Evolutionary conservation across 2,797 vertebrate species (phyloP).

Genomic region (Tapera naevia): DNA sequence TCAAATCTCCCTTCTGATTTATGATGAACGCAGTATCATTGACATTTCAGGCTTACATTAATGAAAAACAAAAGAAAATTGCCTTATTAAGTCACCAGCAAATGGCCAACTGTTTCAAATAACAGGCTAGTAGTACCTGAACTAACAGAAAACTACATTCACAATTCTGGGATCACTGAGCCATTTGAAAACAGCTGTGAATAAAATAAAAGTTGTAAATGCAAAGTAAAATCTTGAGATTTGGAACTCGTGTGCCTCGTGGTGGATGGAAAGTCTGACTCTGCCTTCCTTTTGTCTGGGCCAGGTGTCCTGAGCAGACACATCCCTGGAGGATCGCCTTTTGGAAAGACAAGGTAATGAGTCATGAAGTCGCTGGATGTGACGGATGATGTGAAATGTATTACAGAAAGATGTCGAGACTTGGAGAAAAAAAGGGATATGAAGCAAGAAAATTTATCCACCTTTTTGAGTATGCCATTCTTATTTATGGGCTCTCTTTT

Average conservation of each 20-base stretch:
- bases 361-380: neutral
- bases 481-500: neutral
- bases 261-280: neutral
- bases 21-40: neutral
- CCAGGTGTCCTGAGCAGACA: neutral
- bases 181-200: neutral
- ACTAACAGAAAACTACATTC: neutral
- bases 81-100: neutral
- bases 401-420: neutral
- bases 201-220: neutral
- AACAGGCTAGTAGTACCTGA: neutral
- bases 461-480: neutral
- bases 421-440: neutral
- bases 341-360: slow-evolving; percentile 1
- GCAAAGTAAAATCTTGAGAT: neutral
- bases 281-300: neutral
- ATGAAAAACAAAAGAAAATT: neutral
- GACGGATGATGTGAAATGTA: neutral
- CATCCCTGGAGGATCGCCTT: neutral
- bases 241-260: neutral
- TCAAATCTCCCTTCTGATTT: neutral
- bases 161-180: neutral
- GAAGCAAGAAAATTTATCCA: neutral
- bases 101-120: neutral
- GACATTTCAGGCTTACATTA: neutral